These are phyloP conservation scores for Triops longicaudatus DNA, from an alignment of 1,140 invertebrate species.

Conservation along the genomic window DNA sequence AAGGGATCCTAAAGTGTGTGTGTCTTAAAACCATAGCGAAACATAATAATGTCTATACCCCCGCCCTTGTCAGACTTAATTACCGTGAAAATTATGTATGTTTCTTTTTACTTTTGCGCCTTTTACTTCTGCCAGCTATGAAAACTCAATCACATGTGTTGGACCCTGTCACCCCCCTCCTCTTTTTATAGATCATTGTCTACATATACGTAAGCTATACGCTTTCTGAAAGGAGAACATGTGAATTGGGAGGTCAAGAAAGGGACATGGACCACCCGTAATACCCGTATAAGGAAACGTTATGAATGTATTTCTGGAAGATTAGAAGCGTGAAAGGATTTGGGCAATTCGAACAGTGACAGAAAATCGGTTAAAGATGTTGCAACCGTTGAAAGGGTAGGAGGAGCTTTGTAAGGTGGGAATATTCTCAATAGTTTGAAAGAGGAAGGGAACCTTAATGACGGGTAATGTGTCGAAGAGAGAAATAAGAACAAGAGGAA, in stretches of 20 bases:
- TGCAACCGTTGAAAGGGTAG: too few relatives aligned
- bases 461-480: background rate
- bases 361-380: too few relatives aligned
- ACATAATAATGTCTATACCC: background rate
- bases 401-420: too few relatives aligned
- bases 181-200: too few relatives aligned
- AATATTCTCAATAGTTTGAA: background rate
- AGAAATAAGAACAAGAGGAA: background rate
- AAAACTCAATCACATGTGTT: constrained; percentile 8
- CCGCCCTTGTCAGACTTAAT: constrained; percentile 14
- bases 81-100: constrained; percentile 13
- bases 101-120: background rate
- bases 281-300: too few relatives aligned
- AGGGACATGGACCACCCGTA: too few relatives aligned
- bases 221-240: too few relatives aligned
- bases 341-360: too few relatives aligned
- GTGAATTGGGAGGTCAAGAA: too few relatives aligned
- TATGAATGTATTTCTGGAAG: too few relatives aligned
- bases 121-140: background rate
- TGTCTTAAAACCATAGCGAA: constrained; percentile 2
- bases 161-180: background rate
- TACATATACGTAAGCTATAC: too few relatives aligned
- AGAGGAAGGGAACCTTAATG: background rate
- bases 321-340: too few relatives aligned
- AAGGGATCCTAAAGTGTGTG: background rate